phyloP scores from a whole-genome alignment of 2,888 invertebrate species.

The Heterodera filipjevi region DNA sequence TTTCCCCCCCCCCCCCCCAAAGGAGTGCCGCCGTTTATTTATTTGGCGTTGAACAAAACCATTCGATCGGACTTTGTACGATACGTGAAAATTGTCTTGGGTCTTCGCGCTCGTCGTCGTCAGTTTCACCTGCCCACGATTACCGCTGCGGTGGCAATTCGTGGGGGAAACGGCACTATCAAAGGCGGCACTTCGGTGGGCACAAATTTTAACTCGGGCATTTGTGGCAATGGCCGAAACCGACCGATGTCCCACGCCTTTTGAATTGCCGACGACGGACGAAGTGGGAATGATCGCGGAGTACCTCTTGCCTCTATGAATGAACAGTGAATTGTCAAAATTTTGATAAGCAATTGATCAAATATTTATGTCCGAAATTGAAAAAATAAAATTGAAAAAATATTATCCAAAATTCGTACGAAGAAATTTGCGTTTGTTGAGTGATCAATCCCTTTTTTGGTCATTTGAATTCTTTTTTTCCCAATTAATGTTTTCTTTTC shows the following conservation, averaged over 20 bases:
- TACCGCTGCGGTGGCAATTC: not conserved
- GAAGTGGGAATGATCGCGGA: too few species aligned
- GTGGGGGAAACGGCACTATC: not conserved
- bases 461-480: too few species aligned
- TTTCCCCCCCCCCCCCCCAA: not conserved
- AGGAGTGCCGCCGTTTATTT: constrained; percentile 22
- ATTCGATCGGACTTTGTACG: constrained; percentile 18
- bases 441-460: too few species aligned
- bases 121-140: not conserved
- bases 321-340: too few species aligned
- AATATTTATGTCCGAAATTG: not conserved
- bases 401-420: too few species aligned
- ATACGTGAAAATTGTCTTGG: constrained; percentile 20
- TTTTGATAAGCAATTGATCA: not conserved
- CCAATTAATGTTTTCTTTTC: not conserved
- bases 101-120: not conserved
- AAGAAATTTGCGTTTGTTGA: too few species aligned
- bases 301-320: too few species aligned
- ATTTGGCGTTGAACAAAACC: constrained; percentile 22
- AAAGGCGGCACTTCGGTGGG: not conserved
- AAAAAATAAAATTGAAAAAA: not conserved
- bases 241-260: not conserved
- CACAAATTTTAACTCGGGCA: not conserved
- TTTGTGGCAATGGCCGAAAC: not conserved
- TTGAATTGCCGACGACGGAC: too few species aligned